A percentile compares a stretch with the other conserved stretches of the same genome.
These are phyloP conservation scores for Rhaphigaster nebulosa DNA, from an alignment of 2,888 invertebrate species.

Conservation along the genomic window DNA sequence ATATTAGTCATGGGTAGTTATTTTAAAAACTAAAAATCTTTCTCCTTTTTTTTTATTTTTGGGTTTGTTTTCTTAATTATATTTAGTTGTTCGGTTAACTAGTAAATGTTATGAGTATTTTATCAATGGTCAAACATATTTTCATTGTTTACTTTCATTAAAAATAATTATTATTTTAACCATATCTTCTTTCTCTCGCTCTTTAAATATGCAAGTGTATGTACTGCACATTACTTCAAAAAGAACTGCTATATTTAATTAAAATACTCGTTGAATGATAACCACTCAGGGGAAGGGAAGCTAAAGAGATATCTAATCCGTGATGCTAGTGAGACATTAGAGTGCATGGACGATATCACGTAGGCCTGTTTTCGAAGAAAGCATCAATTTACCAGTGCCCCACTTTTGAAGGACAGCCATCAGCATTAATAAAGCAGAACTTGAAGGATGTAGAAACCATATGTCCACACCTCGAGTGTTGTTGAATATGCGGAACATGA, in stretches of 20 bases:
- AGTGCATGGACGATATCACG: constrained; percentile 16
- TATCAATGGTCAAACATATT: too few species aligned
- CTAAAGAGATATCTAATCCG: neutral
- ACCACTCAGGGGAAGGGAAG: neutral
- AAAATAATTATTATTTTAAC: too few species aligned
- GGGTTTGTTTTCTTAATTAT: too few species aligned
- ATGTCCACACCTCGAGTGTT: neutral
- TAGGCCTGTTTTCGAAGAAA: constrained; percentile 27
- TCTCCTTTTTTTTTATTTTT: too few species aligned
- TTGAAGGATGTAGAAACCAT: neutral
- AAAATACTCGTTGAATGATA: neutral
- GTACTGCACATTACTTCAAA: neutral
- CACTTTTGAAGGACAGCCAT: neutral
- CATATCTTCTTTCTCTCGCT: too few species aligned
- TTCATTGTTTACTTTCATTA: too few species aligned
- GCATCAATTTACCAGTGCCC: neutral
- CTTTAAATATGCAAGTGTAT: too few species aligned
- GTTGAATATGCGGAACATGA: neutral
- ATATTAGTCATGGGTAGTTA: too few species aligned
- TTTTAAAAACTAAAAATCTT: too few species aligned
- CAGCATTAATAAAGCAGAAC: neutral
- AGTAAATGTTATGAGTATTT: too few species aligned
- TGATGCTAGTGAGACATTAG: neutral
- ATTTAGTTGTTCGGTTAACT: too few species aligned
- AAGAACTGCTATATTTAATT: neutral